phyloP scores from a whole-genome alignment of 2,797 vertebrate species.

The Morelia viridis region DNA sequence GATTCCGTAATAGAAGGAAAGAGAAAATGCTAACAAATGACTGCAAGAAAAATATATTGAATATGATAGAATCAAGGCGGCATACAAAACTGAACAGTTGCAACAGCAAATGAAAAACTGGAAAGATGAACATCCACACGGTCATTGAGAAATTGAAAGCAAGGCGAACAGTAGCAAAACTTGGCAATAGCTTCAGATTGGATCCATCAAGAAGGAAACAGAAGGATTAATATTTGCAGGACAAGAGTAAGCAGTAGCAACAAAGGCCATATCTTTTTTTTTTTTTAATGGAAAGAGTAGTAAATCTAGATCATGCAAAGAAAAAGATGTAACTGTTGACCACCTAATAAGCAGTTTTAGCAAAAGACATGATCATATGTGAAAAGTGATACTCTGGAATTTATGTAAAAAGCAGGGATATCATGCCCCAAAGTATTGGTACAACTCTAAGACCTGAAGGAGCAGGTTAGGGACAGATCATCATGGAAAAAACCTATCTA shows the following conservation, averaged over 20 bases:
- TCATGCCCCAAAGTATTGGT: not conserved
- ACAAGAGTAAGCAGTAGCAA: not conserved
- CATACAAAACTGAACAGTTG: not conserved
- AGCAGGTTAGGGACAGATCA: not conserved
- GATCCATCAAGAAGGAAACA: not conserved
- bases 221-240: not conserved
- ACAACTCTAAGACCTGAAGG: not conserved
- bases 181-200: not conserved
- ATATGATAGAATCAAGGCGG: not conserved
- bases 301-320: not conserved
- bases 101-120: not conserved
- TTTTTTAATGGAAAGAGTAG: not conserved
- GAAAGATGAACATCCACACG: not conserved
- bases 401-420: not conserved
- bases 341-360: not conserved
- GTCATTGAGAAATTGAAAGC: not conserved
- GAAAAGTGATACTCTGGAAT: not conserved
- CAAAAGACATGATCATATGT: not conserved
- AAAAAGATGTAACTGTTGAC: not conserved
- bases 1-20: not conserved
- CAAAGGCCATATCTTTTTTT: not conserved
- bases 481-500: not conserved
- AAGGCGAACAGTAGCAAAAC: not conserved
- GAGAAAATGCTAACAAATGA: not conserved
- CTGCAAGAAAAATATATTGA: not conserved